phyloP scores from a whole-genome alignment of 2,113 vertebrate genomes.

The Columbina picui region DNA sequence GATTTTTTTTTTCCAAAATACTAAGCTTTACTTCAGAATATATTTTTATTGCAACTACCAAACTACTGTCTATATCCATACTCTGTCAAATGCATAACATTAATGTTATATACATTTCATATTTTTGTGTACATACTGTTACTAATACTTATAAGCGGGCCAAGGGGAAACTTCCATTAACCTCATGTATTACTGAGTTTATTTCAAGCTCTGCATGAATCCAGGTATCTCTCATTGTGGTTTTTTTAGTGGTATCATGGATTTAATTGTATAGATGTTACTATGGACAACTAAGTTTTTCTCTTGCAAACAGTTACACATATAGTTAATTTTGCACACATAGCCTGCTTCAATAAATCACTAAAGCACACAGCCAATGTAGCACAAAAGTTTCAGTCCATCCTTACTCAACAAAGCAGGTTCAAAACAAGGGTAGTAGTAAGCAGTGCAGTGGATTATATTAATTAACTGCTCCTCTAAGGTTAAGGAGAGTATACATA shows the following conservation, averaged over 20 bases:
- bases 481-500: background rate
- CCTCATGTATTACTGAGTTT: background rate
- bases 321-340: background rate
- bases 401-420: background rate
- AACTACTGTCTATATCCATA: background rate
- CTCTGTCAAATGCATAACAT: background rate
- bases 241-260: background rate
- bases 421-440: background rate
- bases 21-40: background rate
- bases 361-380: background rate
- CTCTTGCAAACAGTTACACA: background rate
- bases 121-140: background rate
- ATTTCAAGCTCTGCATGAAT: background rate
- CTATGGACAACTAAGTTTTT: background rate
- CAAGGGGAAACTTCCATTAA: background rate
- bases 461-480: background rate
- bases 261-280: background rate
- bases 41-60: background rate
- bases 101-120: background rate
- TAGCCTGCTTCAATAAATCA: background rate
- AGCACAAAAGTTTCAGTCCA: background rate
- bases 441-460: background rate
- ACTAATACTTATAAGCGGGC: background rate
- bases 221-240: background rate
- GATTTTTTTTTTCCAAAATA: background rate